Evolutionary conservation across 2,797 vertebrate genomes (phyloP), one percentile per base, ranked within the genome.

Genomic region (Tragopan temminckii): DNA sequence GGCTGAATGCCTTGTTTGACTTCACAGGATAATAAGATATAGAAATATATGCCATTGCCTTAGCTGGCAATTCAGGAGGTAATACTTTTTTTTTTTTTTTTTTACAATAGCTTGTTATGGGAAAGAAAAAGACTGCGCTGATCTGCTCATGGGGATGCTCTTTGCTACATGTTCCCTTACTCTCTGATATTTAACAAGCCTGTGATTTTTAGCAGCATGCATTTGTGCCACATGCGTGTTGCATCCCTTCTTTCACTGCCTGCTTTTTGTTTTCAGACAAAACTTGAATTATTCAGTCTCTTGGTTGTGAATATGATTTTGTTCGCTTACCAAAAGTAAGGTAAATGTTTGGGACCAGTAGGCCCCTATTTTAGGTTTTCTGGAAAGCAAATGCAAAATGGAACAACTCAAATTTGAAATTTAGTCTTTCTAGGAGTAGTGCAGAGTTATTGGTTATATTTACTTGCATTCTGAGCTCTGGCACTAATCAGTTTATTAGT

Each of bases 1-100:
- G 89, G 93, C 89, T 89, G 74, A 89, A 62, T 89, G 84, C 80
- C 74, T 91, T 90, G 35, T 72, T 88, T 87, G 74, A 20, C 36
- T 67, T 75, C 70, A 55, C 29, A 19, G 29, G 53, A 55, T 48
- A 86, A 42, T 58, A 92, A 46, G 43, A 76, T 88, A 21, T 75
- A 93, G 92, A 89, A 85, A 76, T 63, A 52, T 15, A 61, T 38
- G 40, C 55, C 40, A 48, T 46, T 89, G 48, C 48, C 71, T 89
- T 62, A 70, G 57, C 50, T 92, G 80, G 59, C 86, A 77, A 79
- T 81, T 68, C 40, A 67, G 67, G 75, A 89, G 81, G 68, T 91
- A 85, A 53, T 90, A 52, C 17, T 38, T 80, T 55, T 92, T 85
- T 40, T 81, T 77, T 38, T 80, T 55, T 92, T 85, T 40, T 81